These are phyloP conservation scores for Tetragonisca angustula DNA, from an alignment of 2,888 invertebrate genomes.

Conservation along the genomic window DNA sequence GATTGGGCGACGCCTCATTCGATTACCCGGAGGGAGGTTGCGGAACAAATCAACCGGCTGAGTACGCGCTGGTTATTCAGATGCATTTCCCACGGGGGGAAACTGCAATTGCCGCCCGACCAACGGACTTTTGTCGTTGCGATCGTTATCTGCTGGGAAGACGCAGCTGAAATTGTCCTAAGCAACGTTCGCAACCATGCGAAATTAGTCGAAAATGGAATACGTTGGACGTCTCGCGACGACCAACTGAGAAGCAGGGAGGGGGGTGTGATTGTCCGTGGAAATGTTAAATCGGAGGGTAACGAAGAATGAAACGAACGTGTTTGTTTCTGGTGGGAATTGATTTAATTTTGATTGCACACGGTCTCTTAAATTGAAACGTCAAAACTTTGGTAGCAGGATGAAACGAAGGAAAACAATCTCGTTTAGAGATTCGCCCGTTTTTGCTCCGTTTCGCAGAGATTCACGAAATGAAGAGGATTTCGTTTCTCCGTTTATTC, in stretches of 20 bases:
- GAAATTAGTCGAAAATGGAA: neutral
- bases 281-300: neutral
- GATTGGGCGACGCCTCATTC: slow-evolving; percentile 75
- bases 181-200: too few relatives aligned
- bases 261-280: neutral
- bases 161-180: neutral
- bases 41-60: slow-evolving; percentile 75
- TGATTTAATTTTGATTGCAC: neutral
- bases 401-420: too few relatives aligned
- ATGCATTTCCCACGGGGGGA: slow-evolving; percentile 75
- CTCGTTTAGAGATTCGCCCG: too few relatives aligned
- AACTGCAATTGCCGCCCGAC: slow-evolving; percentile 46
- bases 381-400: too few relatives aligned
- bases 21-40: slow-evolving; percentile 72
- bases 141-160: slow-evolving; percentile 5
- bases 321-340: neutral
- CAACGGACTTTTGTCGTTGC: slow-evolving; percentile 46
- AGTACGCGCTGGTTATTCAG: slow-evolving; percentile 72
- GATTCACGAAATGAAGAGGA: too few relatives aligned
- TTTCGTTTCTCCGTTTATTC: too few relatives aligned
- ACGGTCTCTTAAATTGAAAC: too few relatives aligned
- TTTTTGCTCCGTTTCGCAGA: too few relatives aligned
- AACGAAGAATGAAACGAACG: neutral
- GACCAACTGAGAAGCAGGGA: neutral
- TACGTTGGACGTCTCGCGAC: neutral